Base-by-base conservation (phyloP, 2,797 vertebrate species). In the Brachyrhaphis roseni region DNA sequence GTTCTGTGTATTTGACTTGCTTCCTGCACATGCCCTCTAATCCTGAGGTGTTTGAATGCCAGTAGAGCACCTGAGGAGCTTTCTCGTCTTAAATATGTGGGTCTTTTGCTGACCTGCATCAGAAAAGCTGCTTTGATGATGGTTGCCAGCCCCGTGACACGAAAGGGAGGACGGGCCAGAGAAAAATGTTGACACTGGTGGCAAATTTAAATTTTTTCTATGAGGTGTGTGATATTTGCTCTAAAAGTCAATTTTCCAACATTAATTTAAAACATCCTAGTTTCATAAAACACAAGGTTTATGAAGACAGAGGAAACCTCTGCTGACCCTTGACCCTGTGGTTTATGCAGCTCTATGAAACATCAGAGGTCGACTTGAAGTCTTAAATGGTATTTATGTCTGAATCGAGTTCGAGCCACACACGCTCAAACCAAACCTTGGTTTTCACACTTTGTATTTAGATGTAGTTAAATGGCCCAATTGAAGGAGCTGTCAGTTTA, bases 361-460 rank as follows among this genome's bases (percentile, higher is more conserved):
- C 57, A 72, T 72, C 0, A 43, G 1, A 18, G 2, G 16, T 8
- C 53, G 20, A 70, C 45, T 72, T 16, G 76, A 15, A 34, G 15
- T 74, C 11, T 77, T 86, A 62, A 8, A 1, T 83, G 81, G 85
- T 8, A 46, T n/a, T 28, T 68, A 70, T 80, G 75, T 68, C 39
- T 62, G 66, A 51, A 77, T 43, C 10, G 76, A 20, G 34, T 75
- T 15, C 12, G 59, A 26, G 77, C 62, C 68, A 72, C 77, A 64
- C 62, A 70, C 26, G 0, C 53, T 59, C 1, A 20, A 28, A 55
- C 16, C 39, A 43, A 36, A 28, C 8, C 39, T 71, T 8, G 13
- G 41, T 45, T 45, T 45, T 45, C 68, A 71, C 4, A 3, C 5
- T 1, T 28, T 28, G 28, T 1, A 13, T 49, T 59, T 28, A 43